Conservation (phyloP, 2,888 invertebrate genomes). For the Margaritifera margaritifera region DNA sequence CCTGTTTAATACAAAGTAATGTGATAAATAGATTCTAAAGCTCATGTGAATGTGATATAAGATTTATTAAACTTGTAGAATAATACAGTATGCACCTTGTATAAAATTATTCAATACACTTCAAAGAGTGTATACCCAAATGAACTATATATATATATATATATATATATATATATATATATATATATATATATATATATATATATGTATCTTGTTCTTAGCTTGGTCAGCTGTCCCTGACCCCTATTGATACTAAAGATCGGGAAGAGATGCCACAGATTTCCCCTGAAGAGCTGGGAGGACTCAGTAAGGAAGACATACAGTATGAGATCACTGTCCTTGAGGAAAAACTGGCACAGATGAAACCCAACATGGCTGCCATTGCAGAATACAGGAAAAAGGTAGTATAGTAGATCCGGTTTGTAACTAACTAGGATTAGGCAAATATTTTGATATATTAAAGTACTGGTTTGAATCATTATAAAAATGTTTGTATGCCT, state of each 20-base stretch:
- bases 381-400: constrained; percentile 79
- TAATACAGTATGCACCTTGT: too few relatives aligned
- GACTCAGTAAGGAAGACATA: constrained; percentile 81
- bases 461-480: too few relatives aligned
- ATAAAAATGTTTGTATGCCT: too few relatives aligned
- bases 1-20: too few relatives aligned
- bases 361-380: constrained; percentile 76
- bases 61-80: too few relatives aligned
- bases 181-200: not conserved
- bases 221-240: constrained; percentile 48
- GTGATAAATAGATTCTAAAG: too few relatives aligned
- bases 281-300: constrained; percentile 67
- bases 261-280: constrained; percentile 43
- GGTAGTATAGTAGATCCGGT: constrained; percentile 17
- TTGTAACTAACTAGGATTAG: too few relatives aligned
- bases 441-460: too few relatives aligned
- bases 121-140: too few relatives aligned
- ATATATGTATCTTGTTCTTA: constrained; percentile 10
- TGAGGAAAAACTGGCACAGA: constrained; percentile 74
- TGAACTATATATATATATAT: not conserved
- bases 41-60: too few relatives aligned
- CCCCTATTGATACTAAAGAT: constrained; percentile 64
- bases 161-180: not conserved
- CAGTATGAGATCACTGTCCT: constrained; percentile 82
- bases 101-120: too few relatives aligned